A percentile compares a stretch with the other conserved stretches of the same genome.
Conservation (phyloP, 2,113 vertebrate species). For the Charina bottae region DNA sequence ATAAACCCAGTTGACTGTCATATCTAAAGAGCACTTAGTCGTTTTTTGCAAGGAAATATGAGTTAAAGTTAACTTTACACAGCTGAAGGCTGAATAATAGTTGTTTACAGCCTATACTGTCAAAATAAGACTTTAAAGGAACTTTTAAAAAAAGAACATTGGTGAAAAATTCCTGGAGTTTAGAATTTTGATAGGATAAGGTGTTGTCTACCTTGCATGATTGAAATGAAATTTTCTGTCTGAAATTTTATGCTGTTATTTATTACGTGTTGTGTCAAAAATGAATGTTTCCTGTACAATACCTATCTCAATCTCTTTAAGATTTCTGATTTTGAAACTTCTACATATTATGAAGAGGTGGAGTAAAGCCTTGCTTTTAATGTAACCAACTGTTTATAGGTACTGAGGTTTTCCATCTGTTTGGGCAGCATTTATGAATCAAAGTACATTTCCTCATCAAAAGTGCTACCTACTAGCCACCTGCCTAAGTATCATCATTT, state of each 20-base stretch:
- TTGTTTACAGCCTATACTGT: background rate
- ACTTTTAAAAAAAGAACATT: background rate
- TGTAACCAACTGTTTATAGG: conserved; percentile 7
- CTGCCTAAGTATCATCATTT: background rate
- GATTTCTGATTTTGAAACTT: conserved; percentile 40
- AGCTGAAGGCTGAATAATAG: background rate
- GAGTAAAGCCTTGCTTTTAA: conserved; percentile 43
- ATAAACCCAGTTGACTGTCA: conserved; percentile 10
- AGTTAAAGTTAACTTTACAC: background rate
- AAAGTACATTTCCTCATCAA: background rate
- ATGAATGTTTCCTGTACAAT: conserved; percentile 45
- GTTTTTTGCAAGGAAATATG: background rate
- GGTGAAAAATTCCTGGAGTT: background rate
- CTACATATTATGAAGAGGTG: conserved; percentile 51
- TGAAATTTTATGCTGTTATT: conserved; percentile 30
- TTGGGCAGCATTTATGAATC: background rate
- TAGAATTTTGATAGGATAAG: background rate
- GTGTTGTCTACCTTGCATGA: background rate
- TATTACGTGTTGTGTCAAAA: conserved; percentile 32
- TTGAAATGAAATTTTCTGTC: conserved; percentile 26
- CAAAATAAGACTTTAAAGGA: background rate
- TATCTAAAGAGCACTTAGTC: background rate
- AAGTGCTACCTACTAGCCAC: no score
- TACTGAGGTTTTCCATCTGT: conserved; percentile 14
- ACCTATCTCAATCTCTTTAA: conserved; percentile 32